Evolutionary conservation across 2,888 invertebrate species (phyloP).

Genomic region (Plebejus anna): DNA sequence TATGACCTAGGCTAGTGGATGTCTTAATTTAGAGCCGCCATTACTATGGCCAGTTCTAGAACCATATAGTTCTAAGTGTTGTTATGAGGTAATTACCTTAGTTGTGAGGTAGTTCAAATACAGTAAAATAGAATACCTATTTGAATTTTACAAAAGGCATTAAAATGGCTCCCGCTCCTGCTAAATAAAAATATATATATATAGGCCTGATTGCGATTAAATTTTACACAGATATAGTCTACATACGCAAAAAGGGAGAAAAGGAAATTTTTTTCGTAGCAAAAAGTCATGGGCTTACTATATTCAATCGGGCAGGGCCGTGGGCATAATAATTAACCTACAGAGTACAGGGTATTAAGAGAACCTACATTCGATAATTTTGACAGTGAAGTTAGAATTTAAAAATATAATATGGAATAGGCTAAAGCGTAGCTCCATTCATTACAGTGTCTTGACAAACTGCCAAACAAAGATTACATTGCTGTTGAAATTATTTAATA

Average conservation of each 20-base stretch:
- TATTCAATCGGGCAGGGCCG: too few species aligned
- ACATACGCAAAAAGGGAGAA: too few species aligned
- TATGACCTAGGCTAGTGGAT: conserved; percentile 47
- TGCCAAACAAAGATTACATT: neutral
- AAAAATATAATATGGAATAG: too few species aligned
- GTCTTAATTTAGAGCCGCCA: conserved; percentile 13
- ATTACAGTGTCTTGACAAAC: neutral
- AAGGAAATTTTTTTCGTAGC: too few species aligned
- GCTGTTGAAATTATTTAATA: neutral
- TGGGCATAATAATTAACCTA: too few species aligned
- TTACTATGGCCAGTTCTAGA: conserved; percentile 6
- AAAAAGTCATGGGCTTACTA: too few species aligned
- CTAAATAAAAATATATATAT: neutral
- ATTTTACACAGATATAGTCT: neutral
- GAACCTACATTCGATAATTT: too few species aligned
- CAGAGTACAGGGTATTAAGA: too few species aligned
- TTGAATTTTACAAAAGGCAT: neutral
- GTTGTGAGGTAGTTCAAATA: neutral
- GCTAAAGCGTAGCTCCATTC: too few species aligned
- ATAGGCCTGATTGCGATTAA: neutral
- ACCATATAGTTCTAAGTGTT: neutral
- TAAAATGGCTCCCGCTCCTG: too few species aligned
- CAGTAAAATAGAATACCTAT: neutral
- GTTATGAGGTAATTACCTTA: neutral
- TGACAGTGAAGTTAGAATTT: neutral